Evolutionary conservation across 2,888 invertebrate species (phyloP).

Genomic region (Archaeoteleia sp.): DNA sequence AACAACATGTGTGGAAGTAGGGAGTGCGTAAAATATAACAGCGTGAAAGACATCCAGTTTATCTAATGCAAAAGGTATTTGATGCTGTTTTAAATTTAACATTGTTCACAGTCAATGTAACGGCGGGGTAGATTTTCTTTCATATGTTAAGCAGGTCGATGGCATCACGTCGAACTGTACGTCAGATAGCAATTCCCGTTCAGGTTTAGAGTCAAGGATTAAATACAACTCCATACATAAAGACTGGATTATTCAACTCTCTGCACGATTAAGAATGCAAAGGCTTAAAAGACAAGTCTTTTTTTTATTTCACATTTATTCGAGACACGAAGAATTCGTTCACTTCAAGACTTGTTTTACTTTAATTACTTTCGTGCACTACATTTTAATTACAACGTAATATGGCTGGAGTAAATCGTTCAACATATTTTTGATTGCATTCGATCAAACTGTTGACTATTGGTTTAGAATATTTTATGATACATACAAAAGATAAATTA

Average conservation of each 20-base stretch:
- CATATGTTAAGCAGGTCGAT: constrained; percentile 73
- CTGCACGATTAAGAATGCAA: constrained; percentile 41
- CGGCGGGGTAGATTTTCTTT: constrained; percentile 69
- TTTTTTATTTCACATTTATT: constrained; percentile 33
- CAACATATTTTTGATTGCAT: constrained; percentile 20
- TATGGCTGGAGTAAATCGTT: constrained; percentile 19
- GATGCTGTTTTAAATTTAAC: constrained; percentile 71
- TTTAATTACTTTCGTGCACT: constrained; percentile 45
- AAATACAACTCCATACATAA: constrained; percentile 21
- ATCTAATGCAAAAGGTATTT: constrained; percentile 61
- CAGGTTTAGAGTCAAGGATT: constrained; percentile 14
- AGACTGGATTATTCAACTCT: constrained; percentile 33
- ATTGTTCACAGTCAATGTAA: constrained; percentile 72
- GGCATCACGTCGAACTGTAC: constrained; percentile 54
- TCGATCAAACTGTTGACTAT: neutral
- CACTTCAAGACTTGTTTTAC: constrained; percentile 42
- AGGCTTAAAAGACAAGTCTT: constrained; percentile 41
- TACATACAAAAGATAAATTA: too few relatives aligned
- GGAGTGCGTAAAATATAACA: neutral
- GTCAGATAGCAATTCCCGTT: constrained; percentile 1
- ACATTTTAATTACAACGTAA: constrained; percentile 39
- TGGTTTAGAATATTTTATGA: too few relatives aligned
- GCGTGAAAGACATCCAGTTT: constrained; percentile 52
- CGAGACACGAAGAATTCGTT: constrained; percentile 30
- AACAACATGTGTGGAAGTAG: too few relatives aligned